Conservation (phyloP, 2,888 invertebrate species). For the Lasius fuliginosus region DNA sequence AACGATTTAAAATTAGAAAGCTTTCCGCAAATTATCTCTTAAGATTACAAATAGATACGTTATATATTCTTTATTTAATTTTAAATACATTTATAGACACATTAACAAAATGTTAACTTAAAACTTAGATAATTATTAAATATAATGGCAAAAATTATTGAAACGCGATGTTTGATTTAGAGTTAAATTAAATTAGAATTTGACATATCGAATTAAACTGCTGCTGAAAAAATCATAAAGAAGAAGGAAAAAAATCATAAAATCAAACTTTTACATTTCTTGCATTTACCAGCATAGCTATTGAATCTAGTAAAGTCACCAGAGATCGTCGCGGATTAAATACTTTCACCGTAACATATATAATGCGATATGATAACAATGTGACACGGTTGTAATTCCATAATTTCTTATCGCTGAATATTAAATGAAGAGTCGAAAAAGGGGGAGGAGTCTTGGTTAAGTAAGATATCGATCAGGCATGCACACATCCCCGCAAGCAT, state of each 20-base stretch:
- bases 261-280: not conserved
- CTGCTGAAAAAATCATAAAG: not conserved
- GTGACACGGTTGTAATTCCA: not conserved
- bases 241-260: not conserved
- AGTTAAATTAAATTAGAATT: not conserved
- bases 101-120: not conserved
- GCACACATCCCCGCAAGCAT: not conserved
- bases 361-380: not conserved
- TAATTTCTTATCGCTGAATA: conserved; percentile 9
- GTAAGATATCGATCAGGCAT: conserved; percentile 49
- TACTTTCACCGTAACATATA: not conserved
- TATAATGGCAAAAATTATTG: not conserved
- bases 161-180: not conserved
- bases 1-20: conserved; percentile 16
- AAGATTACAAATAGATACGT: not conserved
- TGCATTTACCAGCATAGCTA: not conserved
- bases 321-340: not conserved
- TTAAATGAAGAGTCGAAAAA: conserved; percentile 7
- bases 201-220: not conserved
- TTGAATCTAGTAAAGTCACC: not conserved
- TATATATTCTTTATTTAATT: not conserved
- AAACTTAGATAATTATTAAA: not conserved
- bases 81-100: not conserved
- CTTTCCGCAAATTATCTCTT: not conserved
- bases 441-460: not conserved